Conservation (phyloP, 2,113 vertebrate genomes). For the Chaetorhynchus papuensis region DNA sequence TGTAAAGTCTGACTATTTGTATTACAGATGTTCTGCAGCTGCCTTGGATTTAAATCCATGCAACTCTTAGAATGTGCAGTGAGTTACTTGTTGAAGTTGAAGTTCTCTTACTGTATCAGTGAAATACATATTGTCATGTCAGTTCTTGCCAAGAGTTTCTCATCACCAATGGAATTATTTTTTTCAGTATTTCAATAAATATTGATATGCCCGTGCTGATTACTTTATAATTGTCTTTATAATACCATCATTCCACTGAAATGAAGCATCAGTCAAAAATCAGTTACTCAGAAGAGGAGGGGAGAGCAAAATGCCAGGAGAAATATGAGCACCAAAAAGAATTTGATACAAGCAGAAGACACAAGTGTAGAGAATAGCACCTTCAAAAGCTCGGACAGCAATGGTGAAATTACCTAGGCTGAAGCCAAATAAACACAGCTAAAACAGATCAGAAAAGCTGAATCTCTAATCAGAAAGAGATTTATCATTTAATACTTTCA, state of each 20-base stretch:
- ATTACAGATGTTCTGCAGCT: constrained; percentile 68
- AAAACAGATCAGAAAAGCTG: neutral
- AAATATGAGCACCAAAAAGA: neutral
- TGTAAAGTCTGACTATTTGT: constrained; percentile 65
- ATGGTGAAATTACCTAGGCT: neutral
- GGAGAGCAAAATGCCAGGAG: neutral
- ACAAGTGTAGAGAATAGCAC: neutral
- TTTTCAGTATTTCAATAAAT: constrained; percentile 90
- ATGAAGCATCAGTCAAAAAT: neutral
- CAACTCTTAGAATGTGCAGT: constrained; percentile 69
- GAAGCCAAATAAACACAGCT: neutral
- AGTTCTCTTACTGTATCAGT: constrained; percentile 74
- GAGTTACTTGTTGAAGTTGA: constrained; percentile 66
- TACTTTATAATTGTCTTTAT: constrained; percentile 62
- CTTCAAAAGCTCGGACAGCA: neutral
- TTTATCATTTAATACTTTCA: neutral
- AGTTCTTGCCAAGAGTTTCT: constrained; percentile 76
- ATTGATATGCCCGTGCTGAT: constrained; percentile 77
- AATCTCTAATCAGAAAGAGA: neutral
- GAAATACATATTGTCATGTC: constrained; percentile 76
- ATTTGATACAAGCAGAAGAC: neutral
- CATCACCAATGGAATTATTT: constrained; percentile 75
- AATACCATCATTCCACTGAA: neutral
- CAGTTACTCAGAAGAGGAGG: neutral
- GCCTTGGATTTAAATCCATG: constrained; percentile 71